phyloP scores from a whole-genome alignment of 1,140 invertebrate genomes.

The Meloidogyne floridensis region DNA sequence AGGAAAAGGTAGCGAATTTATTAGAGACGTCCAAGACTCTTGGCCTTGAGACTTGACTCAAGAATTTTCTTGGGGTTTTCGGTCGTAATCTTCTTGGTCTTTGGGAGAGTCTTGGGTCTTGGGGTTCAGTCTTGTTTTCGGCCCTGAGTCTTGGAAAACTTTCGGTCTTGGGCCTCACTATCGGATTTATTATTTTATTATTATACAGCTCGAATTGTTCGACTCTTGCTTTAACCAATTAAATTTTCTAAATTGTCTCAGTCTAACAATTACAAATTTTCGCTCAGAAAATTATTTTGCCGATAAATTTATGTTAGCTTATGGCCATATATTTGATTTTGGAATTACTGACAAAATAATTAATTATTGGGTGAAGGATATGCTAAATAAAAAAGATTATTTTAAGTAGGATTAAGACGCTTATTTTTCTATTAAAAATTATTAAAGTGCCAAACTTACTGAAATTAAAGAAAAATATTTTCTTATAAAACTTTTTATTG shows the following conservation, averaged over 20 bases:
- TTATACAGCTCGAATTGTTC: background rate
- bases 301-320: background rate
- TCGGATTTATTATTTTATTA: background rate
- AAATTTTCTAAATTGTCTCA: background rate
- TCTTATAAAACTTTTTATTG: background rate
- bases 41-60: too few relatives aligned
- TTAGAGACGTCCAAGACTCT: too few relatives aligned
- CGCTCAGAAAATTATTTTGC: background rate
- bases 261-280: background rate
- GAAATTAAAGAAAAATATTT: background rate
- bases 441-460: background rate
- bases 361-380: background rate
- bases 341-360: background rate
- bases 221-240: background rate
- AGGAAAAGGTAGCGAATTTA: background rate
- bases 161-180: too few relatives aligned
- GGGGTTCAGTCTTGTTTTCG: too few relatives aligned
- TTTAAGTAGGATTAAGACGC: background rate
- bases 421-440: too few relatives aligned
- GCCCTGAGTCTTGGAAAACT: too few relatives aligned
- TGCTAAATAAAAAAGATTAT: background rate
- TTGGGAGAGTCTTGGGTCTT: too few relatives aligned
- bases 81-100: too few relatives aligned
- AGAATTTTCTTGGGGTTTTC: too few relatives aligned
- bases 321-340: background rate